Evolutionary conservation across 2,888 invertebrate genomes (phyloP).

Genomic region (Tryphoninae sp.): DNA sequence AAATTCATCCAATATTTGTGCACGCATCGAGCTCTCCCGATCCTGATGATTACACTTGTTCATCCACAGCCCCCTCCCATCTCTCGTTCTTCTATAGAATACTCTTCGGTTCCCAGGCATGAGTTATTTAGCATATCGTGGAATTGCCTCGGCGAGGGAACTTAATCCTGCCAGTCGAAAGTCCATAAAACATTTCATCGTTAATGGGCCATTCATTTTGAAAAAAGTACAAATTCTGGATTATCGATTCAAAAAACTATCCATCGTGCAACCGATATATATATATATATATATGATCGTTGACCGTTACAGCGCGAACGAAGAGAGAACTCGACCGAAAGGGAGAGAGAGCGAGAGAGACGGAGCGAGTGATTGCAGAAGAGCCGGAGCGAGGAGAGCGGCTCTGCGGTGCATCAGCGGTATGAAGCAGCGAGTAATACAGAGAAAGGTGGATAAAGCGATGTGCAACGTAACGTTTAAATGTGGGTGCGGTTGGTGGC

Average conservation of each 20-base stretch:
- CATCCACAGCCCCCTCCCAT: background rate
- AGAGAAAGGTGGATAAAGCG: conserved; percentile 65
- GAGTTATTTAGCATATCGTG: background rate
- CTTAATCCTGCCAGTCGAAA: too few species aligned
- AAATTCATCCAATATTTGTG: background rate
- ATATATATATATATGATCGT: conserved; percentile 65
- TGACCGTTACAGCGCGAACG: conserved; percentile 73
- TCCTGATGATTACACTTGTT: background rate
- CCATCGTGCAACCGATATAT: background rate
- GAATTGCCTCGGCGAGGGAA: too few species aligned
- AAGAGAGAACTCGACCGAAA: conserved; percentile 66
- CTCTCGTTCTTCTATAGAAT: background rate
- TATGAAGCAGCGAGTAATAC: conserved; percentile 33
- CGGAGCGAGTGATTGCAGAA: conserved; percentile 40
- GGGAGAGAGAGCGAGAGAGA: conserved; percentile 46
- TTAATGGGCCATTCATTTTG: too few species aligned
- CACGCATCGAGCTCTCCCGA: conserved; percentile 1
- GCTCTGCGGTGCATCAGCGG: conserved; percentile 48
- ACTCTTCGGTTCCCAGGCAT: background rate
- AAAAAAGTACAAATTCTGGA: background rate
- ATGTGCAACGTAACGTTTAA: conserved; percentile 72
- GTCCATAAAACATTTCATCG: too few species aligned
- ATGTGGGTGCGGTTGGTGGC: conserved; percentile 77
- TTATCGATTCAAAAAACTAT: background rate
- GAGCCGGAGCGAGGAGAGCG: conserved; percentile 42